Base-by-base conservation (phyloP, 2,113 vertebrate species). In the Alexandromys fortis region DNA sequence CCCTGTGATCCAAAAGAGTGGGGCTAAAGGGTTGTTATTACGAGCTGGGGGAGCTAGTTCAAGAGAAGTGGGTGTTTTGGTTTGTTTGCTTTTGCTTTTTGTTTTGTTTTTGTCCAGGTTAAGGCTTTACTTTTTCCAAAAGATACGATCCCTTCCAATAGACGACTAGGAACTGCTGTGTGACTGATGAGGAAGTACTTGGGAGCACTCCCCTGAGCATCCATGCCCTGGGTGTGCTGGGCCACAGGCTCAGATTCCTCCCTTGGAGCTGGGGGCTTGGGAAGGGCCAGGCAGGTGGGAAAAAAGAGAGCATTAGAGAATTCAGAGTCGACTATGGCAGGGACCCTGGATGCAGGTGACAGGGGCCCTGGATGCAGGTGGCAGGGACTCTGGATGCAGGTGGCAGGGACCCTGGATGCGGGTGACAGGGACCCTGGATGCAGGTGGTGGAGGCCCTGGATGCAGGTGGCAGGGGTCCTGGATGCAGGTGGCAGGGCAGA, bases 71-170 rank as follows among this genome's bases (percentile, higher is more conserved):
- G 79, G 55, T 9, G 67, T 16, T 55, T 72, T 8, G 19, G 67
- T 70, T 70, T 35, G 68, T 19, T 72, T 72, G 65, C 11, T 30
- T 67, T 67, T 67, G 11, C 11, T 30, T 30, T 33, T 67, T 30
- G 65, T 28, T 30, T 67, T 67, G 35, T 72, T 94, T 89, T 94
- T 70, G 13, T 63, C 89, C 78, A 77, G 52, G 67, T 21, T 75
- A 35, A 78, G 55, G 30, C 47, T n/a, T 52, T 52, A 52, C 38
- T 67, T 94, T 47, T 42, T 86, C 12, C 68, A 33, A 38, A 93
- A 90, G 5, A 7, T 38, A 35, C 24, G 52, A 45, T 38, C 65
- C 33, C 8, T 26, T 86, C 86, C 35, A 81, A 81, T n/a, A 68
- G 78, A 90, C 24, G 42, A 28, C 55, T 63, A 65, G 8, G 63